Evolutionary conservation across 2,888 invertebrate genomes (phyloP), one percentile per base, ranked within the genome.

Genomic region (Rotaria sp.): DNA sequence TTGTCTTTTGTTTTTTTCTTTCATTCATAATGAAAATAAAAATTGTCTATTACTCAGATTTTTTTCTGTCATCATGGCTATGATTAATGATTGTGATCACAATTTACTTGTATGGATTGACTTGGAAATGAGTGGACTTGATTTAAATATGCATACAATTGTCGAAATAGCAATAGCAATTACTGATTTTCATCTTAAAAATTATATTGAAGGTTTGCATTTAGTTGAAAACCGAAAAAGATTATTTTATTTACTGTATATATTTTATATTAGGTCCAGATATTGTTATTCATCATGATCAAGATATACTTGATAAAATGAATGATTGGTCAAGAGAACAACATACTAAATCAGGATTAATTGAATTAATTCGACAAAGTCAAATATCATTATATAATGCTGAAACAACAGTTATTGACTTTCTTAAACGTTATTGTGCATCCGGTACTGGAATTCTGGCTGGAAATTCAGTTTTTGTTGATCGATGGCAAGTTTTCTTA

Each of bases 121-220:
- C 45, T 75, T 87, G 55, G 87, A 87, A 94, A 96, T 98, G 96
- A 95, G 96, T 21, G 97, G 97, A 0, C 91, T 97, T n/a, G 80
- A 80, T 80, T 80, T 80, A n/a, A 92, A 94, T 0, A 93, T 91
- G 85, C 94, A 96, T 89, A 93, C 94, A 88, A 95, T 98, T 85
- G 91, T 98, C 89, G 97, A 98, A 93, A 93, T 96, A 86, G 95
- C 96, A 0, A 95, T 96, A 90, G 90, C 97, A 50, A 93, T 98
- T 86, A 97, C 97, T 0, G 86, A 86, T 59, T 85, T 74, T 59
- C 75, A 86, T 80, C 75, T 85, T 38, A 75, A 80, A n/a, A 85
- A 41, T 26, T 85, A 75, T 38, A 55, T 45, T n/a, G 85, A 87
- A 80, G 87, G 88, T 80, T 67, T 35, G 21, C 3, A 35, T 18